Percentiles rank a stretch among this genome's conserved stretches.
Conservation (phyloP, 2,113 vertebrate species). For the Hipposideros armiger region DNA sequence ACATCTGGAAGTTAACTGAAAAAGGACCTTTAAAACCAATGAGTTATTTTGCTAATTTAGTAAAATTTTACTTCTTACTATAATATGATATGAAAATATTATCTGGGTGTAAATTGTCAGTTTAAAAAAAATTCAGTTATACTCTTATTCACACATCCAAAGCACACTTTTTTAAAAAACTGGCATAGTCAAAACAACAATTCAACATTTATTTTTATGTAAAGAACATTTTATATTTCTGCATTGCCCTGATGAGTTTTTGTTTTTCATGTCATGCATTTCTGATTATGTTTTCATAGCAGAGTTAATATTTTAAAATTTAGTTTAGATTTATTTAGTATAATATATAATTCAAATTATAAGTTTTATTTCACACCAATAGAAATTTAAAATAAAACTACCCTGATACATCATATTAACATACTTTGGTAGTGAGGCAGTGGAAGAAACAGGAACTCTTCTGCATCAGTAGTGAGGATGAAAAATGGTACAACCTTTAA, state of each 20-base stretch:
- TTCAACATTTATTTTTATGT: constrained; percentile 34
- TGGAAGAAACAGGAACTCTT: not conserved
- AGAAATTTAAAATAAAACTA: constrained; percentile 38
- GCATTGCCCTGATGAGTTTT: not conserved
- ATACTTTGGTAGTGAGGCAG: not conserved
- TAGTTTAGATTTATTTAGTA: constrained; percentile 10
- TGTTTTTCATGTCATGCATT: not conserved
- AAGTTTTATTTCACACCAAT: not conserved
- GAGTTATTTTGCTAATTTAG: constrained; percentile 73
- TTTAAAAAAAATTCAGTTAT: constrained; percentile 73
- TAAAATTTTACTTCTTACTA: constrained; percentile 70
- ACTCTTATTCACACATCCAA: constrained; percentile 60
- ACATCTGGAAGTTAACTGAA: constrained; percentile 58
- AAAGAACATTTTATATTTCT: constrained; percentile 28
- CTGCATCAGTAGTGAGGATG: not conserved
- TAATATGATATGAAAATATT: constrained; percentile 75
- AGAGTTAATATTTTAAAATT: not conserved
- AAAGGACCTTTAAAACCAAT: constrained; percentile 76
- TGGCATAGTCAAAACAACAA: not conserved
- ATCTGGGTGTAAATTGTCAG: constrained; percentile 45
- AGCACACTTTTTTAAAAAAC: constrained; percentile 25
- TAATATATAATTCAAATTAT: not conserved
- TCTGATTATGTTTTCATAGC: not conserved
- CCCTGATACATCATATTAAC: not conserved
- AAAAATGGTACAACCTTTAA: not conserved